Evolutionary conservation across 1,140 invertebrate species (phyloP).

Genomic region (Sycobia sp.): DNA sequence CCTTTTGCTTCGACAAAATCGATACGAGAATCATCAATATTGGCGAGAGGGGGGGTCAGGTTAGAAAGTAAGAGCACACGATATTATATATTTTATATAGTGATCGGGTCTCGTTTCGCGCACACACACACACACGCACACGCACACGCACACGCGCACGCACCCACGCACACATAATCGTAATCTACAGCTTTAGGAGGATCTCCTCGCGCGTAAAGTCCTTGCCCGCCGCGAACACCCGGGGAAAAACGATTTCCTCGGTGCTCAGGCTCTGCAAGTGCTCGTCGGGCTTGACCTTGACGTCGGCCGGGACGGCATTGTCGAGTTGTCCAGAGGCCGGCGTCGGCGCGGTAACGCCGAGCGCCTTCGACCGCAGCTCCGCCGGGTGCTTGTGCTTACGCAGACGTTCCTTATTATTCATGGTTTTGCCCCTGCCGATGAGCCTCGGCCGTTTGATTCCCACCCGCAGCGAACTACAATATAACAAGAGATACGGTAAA

Average conservation of each 20-base stretch:
- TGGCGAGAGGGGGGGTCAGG: too few species aligned
- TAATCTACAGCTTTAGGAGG: slow-evolving; percentile 18
- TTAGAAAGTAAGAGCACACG: too few species aligned
- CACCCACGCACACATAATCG: too few species aligned
- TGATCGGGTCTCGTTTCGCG: too few species aligned
- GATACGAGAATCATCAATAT: too few species aligned
- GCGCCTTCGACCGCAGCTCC: neutral
- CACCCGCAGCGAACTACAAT: too few species aligned
- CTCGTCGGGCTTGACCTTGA: neutral
- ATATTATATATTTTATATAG: too few species aligned
- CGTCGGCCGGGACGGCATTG: slow-evolving; percentile 2
- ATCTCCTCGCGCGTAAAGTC: slow-evolving; percentile 29
- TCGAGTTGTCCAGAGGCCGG: neutral
- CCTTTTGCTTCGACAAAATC: too few species aligned
- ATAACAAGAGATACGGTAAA: too few species aligned
- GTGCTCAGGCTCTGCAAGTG: slow-evolving; percentile 8
- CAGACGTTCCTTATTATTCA: neutral
- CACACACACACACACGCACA: too few species aligned
- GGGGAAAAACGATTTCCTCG: neutral
- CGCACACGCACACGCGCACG: too few species aligned
- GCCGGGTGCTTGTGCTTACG: neutral
- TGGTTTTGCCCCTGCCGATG: neutral
- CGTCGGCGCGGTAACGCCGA: neutral
- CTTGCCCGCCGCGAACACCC: neutral
- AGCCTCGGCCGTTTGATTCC: neutral